Percentiles rank a stretch among this genome's conserved stretches.
phyloP scores from a whole-genome alignment of 2,113 vertebrate genomes.

The Datnioides undecimradiatus region DNA sequence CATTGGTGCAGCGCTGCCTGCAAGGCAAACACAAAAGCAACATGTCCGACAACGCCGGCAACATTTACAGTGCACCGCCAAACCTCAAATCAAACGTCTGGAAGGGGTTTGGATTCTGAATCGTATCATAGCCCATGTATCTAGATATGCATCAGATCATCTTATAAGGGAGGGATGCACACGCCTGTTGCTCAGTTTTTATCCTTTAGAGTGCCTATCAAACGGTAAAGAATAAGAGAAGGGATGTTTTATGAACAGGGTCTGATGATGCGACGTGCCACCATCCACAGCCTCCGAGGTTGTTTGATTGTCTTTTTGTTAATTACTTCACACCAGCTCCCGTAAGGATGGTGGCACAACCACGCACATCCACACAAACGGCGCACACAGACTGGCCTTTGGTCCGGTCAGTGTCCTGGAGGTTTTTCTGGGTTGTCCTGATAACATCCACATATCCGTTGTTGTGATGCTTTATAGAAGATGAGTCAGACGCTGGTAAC shows the following conservation, averaged over 20 bases:
- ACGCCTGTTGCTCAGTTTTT: too few relatives aligned
- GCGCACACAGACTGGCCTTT: neutral
- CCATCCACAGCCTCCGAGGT: neutral
- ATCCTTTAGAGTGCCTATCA: too few relatives aligned
- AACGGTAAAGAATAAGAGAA: neutral
- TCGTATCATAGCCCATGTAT: too few relatives aligned
- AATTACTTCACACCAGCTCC: neutral
- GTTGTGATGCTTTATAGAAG: neutral
- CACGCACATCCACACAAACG: neutral
- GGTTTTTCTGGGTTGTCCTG: neutral
- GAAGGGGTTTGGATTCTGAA: too few relatives aligned
- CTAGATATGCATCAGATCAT: too few relatives aligned
- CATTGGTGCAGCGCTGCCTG: too few relatives aligned
- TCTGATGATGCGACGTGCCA: neutral
- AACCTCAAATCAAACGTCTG: too few relatives aligned
- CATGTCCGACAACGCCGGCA: too few relatives aligned
- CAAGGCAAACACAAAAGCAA: too few relatives aligned
- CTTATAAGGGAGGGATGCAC: too few relatives aligned
- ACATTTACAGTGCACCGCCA: too few relatives aligned
- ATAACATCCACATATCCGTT: slow-evolving; percentile 1
- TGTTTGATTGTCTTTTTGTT: neutral
- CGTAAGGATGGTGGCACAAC: neutral
- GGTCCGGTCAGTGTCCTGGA: neutral
- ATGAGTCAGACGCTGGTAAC: neutral
- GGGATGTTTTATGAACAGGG: neutral